A percentile compares a stretch with the other conserved stretches of the same genome.
Conservation (phyloP, 2,888 invertebrate genomes). For the Scaeva pyrastri region DNA sequence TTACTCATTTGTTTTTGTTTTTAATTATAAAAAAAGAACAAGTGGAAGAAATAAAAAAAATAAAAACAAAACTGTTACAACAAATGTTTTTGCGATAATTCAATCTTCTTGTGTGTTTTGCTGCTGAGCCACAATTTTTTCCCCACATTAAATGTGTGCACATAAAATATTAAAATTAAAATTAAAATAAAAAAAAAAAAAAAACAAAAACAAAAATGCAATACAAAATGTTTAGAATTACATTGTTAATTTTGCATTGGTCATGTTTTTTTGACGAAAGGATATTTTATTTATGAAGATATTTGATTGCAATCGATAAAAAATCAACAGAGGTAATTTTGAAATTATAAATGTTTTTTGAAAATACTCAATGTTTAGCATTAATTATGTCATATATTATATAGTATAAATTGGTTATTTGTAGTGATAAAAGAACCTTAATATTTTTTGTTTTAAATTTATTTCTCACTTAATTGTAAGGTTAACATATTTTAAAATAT, state of each 20-base stretch:
- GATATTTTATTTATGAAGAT: conserved; percentile 23
- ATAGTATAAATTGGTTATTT: conserved; percentile 70
- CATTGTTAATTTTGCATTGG: conserved; percentile 31
- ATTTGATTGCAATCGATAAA: conserved; percentile 44
- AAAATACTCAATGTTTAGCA: conserved; percentile 71
- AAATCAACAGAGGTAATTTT: conserved; percentile 25
- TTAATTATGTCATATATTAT: conserved; percentile 34
- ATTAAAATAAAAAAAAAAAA: too few species aligned
- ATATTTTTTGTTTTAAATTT: conserved; percentile 42
- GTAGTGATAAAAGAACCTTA: conserved; percentile 63
- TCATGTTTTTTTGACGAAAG: conserved; percentile 36
- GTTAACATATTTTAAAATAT: conserved; percentile 30
- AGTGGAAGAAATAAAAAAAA: conserved; percentile 32
- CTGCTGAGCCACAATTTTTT: conserved; percentile 48
- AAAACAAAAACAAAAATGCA: not conserved
- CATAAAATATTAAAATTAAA: conserved; percentile 25
- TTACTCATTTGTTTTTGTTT: conserved; percentile 65
- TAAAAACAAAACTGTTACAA: conserved; percentile 24
- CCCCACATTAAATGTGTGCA: conserved; percentile 59
- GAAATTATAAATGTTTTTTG: conserved; percentile 20
- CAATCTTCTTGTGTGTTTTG: conserved; percentile 70
- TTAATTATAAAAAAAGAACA: conserved; percentile 47
- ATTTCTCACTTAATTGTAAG: conserved; percentile 48
- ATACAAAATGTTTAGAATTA: conserved; percentile 20
- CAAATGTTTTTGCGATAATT: conserved; percentile 63